A percentile compares a stretch with the other conserved stretches of the same genome.
Conservation (phyloP, 2,797 vertebrate genomes). For the Epinephelus coioides region DNA sequence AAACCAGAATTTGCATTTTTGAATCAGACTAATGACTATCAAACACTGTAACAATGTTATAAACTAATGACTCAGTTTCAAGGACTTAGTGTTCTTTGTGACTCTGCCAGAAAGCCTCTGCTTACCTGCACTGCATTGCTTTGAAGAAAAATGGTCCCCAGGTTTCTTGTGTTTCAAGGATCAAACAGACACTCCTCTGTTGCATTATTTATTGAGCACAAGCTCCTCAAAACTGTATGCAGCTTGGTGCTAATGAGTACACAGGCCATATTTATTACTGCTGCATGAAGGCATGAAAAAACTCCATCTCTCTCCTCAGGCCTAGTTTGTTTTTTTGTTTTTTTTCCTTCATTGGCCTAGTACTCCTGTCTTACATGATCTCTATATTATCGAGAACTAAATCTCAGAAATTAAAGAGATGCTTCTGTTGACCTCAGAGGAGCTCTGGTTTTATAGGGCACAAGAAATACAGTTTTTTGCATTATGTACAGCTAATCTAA, state of each 20-base stretch:
- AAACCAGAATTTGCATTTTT: constrained; percentile 26
- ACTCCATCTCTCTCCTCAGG: constrained; percentile 12
- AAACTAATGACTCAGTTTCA: constrained; percentile 61
- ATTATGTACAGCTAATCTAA: constrained; percentile 2
- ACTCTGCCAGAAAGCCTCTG: constrained; percentile 59
- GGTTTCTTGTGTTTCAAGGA: constrained; percentile 71
- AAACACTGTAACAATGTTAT: constrained; percentile 32
- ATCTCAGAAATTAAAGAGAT: constrained; percentile 18
- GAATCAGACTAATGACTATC: constrained; percentile 17
- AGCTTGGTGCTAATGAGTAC: constrained; percentile 74
- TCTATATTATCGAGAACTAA: constrained; percentile 24
- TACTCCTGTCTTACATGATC: constrained; percentile 31
- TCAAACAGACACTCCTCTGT: constrained; percentile 70
- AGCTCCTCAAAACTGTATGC: constrained; percentile 60
- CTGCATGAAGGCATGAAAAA: constrained; percentile 48
- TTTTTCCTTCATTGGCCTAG: constrained; percentile 5
- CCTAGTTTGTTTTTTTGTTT: constrained; percentile 31
- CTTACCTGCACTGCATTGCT: constrained; percentile 63
- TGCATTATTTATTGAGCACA: constrained; percentile 78
- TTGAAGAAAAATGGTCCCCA: constrained; percentile 72
- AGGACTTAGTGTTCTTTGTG: constrained; percentile 71
- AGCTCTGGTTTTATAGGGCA: neutral
- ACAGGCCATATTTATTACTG: constrained; percentile 73
- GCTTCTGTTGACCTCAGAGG: constrained; percentile 19
- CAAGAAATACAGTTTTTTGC: neutral